Evolutionary conservation across 1,140 invertebrate genomes (phyloP).

Genomic region (Drosophila chauvacae): DNA sequence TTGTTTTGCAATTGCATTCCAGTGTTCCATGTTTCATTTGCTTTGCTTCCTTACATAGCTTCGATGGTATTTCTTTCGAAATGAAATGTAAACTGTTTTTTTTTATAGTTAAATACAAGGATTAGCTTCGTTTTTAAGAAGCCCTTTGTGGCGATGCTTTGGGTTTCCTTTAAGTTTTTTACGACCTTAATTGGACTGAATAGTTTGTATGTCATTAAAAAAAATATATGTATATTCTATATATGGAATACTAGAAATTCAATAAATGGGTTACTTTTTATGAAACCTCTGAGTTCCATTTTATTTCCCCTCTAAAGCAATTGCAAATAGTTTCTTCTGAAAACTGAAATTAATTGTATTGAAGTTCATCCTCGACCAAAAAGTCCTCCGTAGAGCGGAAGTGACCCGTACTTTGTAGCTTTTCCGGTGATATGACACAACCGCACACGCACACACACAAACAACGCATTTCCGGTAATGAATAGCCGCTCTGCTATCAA

Average conservation of each 20-base stretch:
- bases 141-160: background rate
- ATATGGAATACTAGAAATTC: background rate
- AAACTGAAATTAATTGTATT: background rate
- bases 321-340: no score
- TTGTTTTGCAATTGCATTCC: slow-evolving; percentile 39
- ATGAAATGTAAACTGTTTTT: slow-evolving; percentile 1
- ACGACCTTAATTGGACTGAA: background rate
- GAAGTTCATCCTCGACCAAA: background rate
- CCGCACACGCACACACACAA: slow-evolving; percentile 10
- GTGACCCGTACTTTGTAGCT: slow-evolving; percentile 2
- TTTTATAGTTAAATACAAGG: background rate
- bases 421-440: slow-evolving; percentile 14
- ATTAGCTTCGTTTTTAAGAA: background rate
- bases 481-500: slow-evolving; percentile 8
- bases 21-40: slow-evolving; percentile 5
- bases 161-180: background rate
- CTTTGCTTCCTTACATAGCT: background rate
- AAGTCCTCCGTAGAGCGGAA: slow-evolving; percentile 1
- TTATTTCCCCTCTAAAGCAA: background rate
- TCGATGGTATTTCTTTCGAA: background rate
- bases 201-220: background rate
- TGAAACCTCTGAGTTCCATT: background rate
- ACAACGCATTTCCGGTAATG: slow-evolving; percentile 25
- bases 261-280: background rate
- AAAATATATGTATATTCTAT: background rate